Percentiles rank a stretch among this genome's conserved stretches.
These are phyloP conservation scores for Glomeris maerens DNA, from an alignment of 1,140 invertebrate species.

Conservation along the genomic window DNA sequence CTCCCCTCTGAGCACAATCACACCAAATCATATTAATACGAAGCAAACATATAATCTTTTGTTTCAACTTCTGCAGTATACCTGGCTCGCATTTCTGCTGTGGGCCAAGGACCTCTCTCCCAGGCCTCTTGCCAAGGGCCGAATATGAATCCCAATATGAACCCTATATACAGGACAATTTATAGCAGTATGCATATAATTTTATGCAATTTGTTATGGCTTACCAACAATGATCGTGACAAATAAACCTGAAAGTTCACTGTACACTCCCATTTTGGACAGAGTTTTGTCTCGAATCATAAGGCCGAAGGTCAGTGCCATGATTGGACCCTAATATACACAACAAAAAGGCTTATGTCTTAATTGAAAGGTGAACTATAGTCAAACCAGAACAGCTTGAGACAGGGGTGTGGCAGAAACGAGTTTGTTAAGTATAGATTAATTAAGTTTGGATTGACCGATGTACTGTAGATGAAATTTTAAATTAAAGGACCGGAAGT, in stretches of 20 bases:
- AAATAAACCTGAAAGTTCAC: constrained; percentile 50
- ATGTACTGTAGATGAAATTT: too few relatives aligned
- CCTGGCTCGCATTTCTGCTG: constrained; percentile 61
- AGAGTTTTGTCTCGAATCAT: constrained; percentile 56
- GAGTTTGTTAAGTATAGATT: too few relatives aligned
- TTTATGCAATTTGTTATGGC: constrained; percentile 7
- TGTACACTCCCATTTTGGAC: constrained; percentile 47
- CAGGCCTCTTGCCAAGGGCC: constrained; percentile 51
- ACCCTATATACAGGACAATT: constrained; percentile 36
- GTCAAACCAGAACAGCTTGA: too few relatives aligned
- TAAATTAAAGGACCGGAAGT: too few relatives aligned
- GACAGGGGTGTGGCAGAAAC: too few relatives aligned
- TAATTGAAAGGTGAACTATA: too few relatives aligned
- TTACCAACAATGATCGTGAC: constrained; percentile 49
- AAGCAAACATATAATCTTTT: not conserved
- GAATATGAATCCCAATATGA: constrained; percentile 59
- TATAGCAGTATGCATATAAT: not conserved
- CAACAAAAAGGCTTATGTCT: constrained; percentile 1
- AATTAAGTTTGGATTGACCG: too few relatives aligned
- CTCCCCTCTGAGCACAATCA: constrained; percentile 40
- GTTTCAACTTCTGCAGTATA: constrained; percentile 23
- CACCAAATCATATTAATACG: not conserved
- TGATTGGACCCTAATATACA: constrained; percentile 54
- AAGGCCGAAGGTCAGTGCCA: constrained; percentile 67
- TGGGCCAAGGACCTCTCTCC: constrained; percentile 62